phyloP scores from a whole-genome alignment of 2,113 vertebrate species.

The Hypocryptadius cinnamomeus region DNA sequence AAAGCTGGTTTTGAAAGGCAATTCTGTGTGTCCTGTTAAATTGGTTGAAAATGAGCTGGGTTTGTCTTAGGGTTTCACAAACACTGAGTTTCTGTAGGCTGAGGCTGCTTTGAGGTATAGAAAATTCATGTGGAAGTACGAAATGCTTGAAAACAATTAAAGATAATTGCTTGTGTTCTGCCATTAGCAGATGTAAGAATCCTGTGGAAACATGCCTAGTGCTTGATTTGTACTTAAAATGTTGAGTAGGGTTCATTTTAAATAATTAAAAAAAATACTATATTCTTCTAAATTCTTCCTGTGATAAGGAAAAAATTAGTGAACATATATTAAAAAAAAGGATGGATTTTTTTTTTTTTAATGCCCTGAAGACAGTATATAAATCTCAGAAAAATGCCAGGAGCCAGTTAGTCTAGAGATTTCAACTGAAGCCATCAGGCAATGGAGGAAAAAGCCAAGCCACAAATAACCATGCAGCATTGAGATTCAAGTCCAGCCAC shows the following conservation, averaged over 20 bases:
- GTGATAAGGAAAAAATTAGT: neutral
- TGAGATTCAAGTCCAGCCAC: constrained; percentile 38
- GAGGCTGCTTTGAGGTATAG: neutral
- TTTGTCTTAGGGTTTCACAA: neutral
- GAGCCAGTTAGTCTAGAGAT: constrained; percentile 50
- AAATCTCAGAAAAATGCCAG: constrained; percentile 44
- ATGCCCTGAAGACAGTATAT: neutral
- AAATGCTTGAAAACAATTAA: neutral
- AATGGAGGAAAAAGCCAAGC: constrained; percentile 7
- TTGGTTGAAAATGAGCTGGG: neutral
- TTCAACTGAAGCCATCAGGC: constrained; percentile 31
- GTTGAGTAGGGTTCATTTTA: neutral
- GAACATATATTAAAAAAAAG: neutral
- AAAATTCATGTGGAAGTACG: neutral
- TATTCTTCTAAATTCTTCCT: neutral
- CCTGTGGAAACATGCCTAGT: constrained; percentile 11
- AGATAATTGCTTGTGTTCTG: constrained; percentile 15
- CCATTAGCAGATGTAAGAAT: neutral
- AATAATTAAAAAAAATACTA: neutral
- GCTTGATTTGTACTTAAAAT: neutral
- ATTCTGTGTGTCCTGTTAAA: fast-evolving
- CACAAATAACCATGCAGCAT: constrained; percentile 50
- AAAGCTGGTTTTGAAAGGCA: neutral
- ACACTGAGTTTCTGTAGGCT: neutral
- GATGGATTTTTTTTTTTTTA: neutral